These are phyloP conservation scores for Andrena haemorrhoa DNA, from an alignment of 2,888 invertebrate genomes.

Conservation along the genomic window DNA sequence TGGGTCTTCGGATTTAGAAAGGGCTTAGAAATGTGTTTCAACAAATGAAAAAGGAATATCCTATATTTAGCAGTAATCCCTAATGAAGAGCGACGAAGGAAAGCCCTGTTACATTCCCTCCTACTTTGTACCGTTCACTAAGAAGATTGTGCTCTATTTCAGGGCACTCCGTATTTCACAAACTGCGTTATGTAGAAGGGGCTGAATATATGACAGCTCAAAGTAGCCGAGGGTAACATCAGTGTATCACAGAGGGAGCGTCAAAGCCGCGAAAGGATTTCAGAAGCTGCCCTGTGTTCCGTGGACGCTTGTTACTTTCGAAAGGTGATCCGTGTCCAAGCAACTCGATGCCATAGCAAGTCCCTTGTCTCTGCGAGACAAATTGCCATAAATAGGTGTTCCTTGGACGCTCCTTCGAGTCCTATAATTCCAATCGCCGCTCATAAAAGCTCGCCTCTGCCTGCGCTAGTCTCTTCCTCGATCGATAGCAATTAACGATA, in stretches of 20 bases:
- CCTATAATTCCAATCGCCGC: not conserved
- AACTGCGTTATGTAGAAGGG: not conserved
- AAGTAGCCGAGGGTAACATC: not conserved
- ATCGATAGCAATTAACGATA: not conserved
- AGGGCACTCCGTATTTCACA: not conserved
- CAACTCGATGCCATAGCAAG: not conserved
- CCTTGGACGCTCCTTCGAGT: not conserved
- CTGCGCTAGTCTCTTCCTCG: not conserved
- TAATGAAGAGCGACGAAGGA: not conserved
- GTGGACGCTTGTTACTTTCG: not conserved
- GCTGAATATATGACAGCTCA: not conserved
- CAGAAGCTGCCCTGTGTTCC: too few relatives aligned
- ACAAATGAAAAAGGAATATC: too few relatives aligned
- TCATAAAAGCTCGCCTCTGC: not conserved
- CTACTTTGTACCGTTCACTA: not conserved
- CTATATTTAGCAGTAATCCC: not conserved
- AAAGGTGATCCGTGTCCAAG: not conserved
- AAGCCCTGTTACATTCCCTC: not conserved
- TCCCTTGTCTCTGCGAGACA: not conserved
- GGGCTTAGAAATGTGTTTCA: not conserved
- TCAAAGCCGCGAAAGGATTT: not conserved
- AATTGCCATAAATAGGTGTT: not conserved
- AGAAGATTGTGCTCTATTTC: not conserved
- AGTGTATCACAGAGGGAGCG: not conserved
- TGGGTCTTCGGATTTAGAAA: not conserved